These are phyloP conservation scores for Mormyrus lacerda DNA, from an alignment of 2,113 vertebrate species.

Conservation along the genomic window DNA sequence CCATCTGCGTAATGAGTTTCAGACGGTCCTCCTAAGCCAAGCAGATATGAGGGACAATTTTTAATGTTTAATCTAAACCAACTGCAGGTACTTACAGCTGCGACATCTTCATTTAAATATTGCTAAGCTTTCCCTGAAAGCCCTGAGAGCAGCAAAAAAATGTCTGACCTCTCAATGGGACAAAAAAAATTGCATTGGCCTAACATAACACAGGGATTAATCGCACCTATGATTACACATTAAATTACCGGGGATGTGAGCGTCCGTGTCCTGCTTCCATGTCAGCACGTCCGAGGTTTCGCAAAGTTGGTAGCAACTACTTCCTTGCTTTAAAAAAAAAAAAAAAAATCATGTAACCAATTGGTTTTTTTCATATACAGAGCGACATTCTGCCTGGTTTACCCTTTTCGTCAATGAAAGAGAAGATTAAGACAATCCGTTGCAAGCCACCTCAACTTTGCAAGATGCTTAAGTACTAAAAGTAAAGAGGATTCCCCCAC, in stretches of 20 bases:
- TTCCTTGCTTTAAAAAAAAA: conserved; percentile 29
- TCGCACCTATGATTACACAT: conserved; percentile 46
- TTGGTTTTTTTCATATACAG: conserved; percentile 59
- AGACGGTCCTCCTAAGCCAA: conserved; percentile 37
- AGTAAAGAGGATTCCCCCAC: conserved; percentile 67
- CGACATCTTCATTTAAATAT: conserved; percentile 43
- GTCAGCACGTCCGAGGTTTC: conserved; percentile 40
- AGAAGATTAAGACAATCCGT: conserved; percentile 64
- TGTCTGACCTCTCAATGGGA: conserved; percentile 49
- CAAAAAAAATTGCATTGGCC: conserved; percentile 43
- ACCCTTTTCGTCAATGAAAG: conserved; percentile 58
- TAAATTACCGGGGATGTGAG: conserved; percentile 43
- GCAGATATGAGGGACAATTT: conserved; percentile 39
- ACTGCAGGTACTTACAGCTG: conserved; percentile 33
- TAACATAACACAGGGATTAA: conserved; percentile 47
- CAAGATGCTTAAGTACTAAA: conserved; percentile 68
- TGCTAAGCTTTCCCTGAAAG: conserved; percentile 37
- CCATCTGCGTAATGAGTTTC: conserved; percentile 45
- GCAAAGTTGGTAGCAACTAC: conserved; percentile 29
- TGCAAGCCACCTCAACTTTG: conserved; percentile 55
- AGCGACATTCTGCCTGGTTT: conserved; percentile 62
- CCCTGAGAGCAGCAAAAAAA: conserved; percentile 43
- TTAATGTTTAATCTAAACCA: conserved; percentile 40
- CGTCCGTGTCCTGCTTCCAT: conserved; percentile 33
- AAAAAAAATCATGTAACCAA: conserved; percentile 58